Evolutionary conservation across 1,140 invertebrate species (phyloP), one percentile per base, ranked within the genome.

Genomic region (Drosophila prosaltans): DNA sequence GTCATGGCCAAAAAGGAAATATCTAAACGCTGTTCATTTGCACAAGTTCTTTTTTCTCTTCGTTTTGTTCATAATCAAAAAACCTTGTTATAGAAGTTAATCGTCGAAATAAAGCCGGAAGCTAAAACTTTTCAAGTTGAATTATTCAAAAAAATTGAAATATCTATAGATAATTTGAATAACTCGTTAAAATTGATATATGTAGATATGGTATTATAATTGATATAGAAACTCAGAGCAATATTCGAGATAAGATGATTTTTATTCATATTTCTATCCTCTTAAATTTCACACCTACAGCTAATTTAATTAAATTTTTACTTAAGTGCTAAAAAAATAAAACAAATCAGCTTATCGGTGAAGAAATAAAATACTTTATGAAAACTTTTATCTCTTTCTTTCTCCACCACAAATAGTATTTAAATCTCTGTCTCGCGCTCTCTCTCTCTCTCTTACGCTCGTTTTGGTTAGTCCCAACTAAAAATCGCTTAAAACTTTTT

Each of bases 401-500:
- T 7, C 45, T 3, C 9, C 9, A 8, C 26, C 45, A 24, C 8
- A 51, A 51, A 51, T 51, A 21, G 9, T 51, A 51, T 51, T 51
- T 51, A 51, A 51, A 51, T 51, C 45, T 51, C 8, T 4, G 2
- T 24, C 7, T 9, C 45, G 32, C 32, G 21, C 6, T 21, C 8
- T 51, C 45, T 26, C 45, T 51, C 45, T 51, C 8, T 10, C 21
- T 24, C 7, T 24, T n/a, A 4, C 32, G 21, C 16, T 21, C 2
- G 16, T 65, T 40, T 36, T 41, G 40, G 32, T 28, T 57, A 48
- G 41, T 28, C 45, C 59, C 67, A 64, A 77, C 75, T 78, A 77
- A 78, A 78, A 78, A 78, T 72, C 68, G 68, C 74, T 77, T 78
- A 78, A 64, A 78, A 78, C 74, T 67, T 78, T 77, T 65, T 71